Percentiles rank a stretch among this genome's conserved stretches.
phyloP scores from a whole-genome alignment of 2,113 vertebrate genomes.

The Alaudala cheleensis region DNA sequence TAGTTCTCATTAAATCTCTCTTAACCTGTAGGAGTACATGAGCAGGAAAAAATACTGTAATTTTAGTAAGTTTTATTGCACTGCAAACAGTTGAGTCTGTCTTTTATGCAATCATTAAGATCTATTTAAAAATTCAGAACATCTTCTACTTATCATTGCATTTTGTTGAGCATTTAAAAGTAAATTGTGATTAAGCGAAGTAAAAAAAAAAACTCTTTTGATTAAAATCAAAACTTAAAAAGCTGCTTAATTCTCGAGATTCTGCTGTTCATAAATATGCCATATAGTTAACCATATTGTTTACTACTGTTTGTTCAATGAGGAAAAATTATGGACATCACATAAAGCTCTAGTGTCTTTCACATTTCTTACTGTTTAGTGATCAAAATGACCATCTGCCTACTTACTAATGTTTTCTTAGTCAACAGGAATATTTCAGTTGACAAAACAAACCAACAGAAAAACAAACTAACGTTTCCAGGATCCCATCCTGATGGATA shows the following conservation, averaged over 20 bases:
- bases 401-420: not conserved
- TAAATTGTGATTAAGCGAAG: not conserved
- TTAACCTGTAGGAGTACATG: not conserved
- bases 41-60: not conserved
- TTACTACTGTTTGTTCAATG: not conserved
- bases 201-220: not conserved
- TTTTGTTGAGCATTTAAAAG: not conserved
- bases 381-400: not conserved
- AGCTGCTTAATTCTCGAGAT: not conserved
- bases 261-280: not conserved
- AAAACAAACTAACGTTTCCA: not conserved
- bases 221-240: not conserved
- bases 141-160: not conserved
- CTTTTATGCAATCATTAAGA: not conserved
- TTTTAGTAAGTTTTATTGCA: conserved; percentile 14
- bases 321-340: not conserved
- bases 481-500: no score
- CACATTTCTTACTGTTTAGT: not conserved
- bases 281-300: not conserved
- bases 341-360: not conserved
- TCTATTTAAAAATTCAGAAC: not conserved
- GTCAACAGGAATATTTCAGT: not conserved
- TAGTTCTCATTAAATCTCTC: not conserved
- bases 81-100: not conserved
- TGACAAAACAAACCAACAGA: not conserved